Percentiles rank a stretch among this genome's conserved stretches.
phyloP scores from a whole-genome alignment of 2,113 vertebrate genomes.

The Climacteris rufus region DNA sequence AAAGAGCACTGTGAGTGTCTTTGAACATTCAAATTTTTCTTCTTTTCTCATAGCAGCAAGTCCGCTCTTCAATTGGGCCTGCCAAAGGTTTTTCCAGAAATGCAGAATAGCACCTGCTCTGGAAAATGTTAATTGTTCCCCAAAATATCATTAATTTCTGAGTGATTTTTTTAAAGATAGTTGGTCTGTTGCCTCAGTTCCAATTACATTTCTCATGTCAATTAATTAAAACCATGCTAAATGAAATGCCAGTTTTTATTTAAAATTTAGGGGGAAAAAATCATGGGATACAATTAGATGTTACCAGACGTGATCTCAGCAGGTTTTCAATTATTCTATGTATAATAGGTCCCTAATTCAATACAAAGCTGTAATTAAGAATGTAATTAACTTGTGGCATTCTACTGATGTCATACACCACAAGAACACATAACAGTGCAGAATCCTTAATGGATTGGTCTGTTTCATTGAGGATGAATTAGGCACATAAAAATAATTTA shows the following conservation, averaged over 20 bases:
- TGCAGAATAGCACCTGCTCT: not conserved
- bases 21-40: not conserved
- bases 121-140: not conserved
- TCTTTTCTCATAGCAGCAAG: not conserved
- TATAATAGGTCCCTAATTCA: conserved; percentile 67
- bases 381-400: conserved; percentile 70
- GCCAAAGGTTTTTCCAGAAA: not conserved
- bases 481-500: conserved; percentile 36
- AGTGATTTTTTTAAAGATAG: not conserved
- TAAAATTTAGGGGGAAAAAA: conserved; percentile 30
- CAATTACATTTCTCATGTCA: conserved; percentile 56
- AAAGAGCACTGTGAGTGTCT: not conserved
- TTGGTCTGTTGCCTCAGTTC: conserved; percentile 5
- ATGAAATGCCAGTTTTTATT: conserved; percentile 64
- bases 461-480: conserved; percentile 7
- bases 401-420: conserved; percentile 59
- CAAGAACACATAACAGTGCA: conserved; percentile 14
- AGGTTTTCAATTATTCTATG: conserved; percentile 73
- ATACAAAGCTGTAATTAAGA: conserved; percentile 75
- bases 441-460: conserved; percentile 2
- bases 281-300: conserved; percentile 58
- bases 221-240: conserved; percentile 70
- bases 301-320: conserved; percentile 72
- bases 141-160: not conserved
- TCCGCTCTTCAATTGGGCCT: not conserved